Base-by-base conservation (phyloP, 2,113 vertebrate genomes). In the Phodopus roborovskii region DNA sequence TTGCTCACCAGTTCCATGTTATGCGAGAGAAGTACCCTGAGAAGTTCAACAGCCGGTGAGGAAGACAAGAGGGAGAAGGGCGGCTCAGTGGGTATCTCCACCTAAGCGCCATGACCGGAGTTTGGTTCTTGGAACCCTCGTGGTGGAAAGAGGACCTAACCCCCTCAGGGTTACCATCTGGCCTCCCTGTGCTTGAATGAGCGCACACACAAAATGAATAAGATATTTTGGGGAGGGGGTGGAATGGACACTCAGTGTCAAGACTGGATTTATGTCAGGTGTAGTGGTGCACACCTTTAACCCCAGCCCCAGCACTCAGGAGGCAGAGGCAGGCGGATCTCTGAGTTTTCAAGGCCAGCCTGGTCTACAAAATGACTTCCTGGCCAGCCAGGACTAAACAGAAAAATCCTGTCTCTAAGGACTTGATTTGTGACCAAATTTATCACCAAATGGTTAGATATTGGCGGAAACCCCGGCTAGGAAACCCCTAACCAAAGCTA, bases 11-110 rank as follows among this genome's bases (percentile, higher is more conserved):
- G 58, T 99, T 99, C 96, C 99, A 99, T 90, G 98, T 99, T 79
- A 99, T 99, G 99, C 98, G 99, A 97, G 99, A 99, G 98, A 99
- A 99, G 96, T 98, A 99, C 95, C 99, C 99, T 0, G 99, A 99
- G 97, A 99, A 99, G 97, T 99, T 99, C 98, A 99, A 99, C 97
- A 99, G 99, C 99, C 99, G 99, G 99, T 99, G 68, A 97, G 95
- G 28, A 53, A 50, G 39, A 13, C 8, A 12, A 7, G 30, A n/a
- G 20, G 15, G 60, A 3, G 28, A 45, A 20, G 60, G 60, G 39
- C 33, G 28, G 4, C 60, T 33, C 39, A 33, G 39, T 2, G 16
- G 82, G 42, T 22, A 33, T 20, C 60, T 64, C 12, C 60, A 30
- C 28, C 28, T 10, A 45, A 64, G 60, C 39, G 39, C 3, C 16